Evolutionary conservation across 1,140 invertebrate species (phyloP).

Genomic region (Odontomachus brunneus): DNA sequence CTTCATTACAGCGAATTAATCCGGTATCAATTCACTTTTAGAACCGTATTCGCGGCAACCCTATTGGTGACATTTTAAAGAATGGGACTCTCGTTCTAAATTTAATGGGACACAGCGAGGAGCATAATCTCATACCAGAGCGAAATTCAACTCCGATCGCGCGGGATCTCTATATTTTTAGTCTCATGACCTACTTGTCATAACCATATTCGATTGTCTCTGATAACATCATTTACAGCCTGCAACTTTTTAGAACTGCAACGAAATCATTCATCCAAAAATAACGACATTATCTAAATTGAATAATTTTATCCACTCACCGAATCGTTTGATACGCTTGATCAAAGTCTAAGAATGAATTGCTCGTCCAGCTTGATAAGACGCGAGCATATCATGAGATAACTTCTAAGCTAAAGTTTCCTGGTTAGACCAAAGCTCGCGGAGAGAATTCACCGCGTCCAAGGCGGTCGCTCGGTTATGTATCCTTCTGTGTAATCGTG

Average conservation of each 20-base stretch:
- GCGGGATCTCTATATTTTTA: not conserved
- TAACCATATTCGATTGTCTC: not conserved
- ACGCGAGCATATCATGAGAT: constrained; percentile 36
- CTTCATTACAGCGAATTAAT: too few relatives aligned
- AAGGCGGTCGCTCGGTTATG: not conserved
- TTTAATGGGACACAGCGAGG: too few relatives aligned
- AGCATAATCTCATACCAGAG: too few relatives aligned
- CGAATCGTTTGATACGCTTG: not conserved
- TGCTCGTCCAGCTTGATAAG: constrained; percentile 67
- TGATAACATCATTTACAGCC: not conserved
- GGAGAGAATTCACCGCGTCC: constrained; percentile 9
- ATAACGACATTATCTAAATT: constrained; percentile 22
- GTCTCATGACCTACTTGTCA: not conserved
- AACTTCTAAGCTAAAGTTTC: constrained; percentile 53
- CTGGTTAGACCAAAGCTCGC: constrained; percentile 18
- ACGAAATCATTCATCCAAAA: not conserved
- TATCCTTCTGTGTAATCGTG: constrained; percentile 18
- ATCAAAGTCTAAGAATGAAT: constrained; percentile 1
- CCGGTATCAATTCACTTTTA: too few relatives aligned
- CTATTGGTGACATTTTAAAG: too few relatives aligned
- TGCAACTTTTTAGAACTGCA: not conserved
- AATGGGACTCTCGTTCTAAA: too few relatives aligned
- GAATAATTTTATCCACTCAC: constrained; percentile 3
- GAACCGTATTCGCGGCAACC: too few relatives aligned
- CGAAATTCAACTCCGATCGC: too few relatives aligned